Percentiles rank a stretch among this genome's conserved stretches.
Conservation (phyloP, 2,113 vertebrate species). For the Microcebus lehilahytsara region DNA sequence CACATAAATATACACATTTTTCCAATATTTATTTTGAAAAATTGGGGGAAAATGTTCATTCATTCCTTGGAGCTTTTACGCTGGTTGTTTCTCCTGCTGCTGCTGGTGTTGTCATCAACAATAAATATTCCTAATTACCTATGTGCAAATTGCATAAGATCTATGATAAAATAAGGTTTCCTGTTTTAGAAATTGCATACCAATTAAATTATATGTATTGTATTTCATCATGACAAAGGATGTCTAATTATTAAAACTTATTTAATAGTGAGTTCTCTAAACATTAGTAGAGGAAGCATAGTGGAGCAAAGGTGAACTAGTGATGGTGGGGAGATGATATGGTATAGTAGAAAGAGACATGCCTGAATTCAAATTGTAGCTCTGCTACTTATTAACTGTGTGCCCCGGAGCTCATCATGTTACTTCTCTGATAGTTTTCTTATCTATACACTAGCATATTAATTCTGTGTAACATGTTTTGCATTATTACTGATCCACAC, state of each 20-base stretch:
- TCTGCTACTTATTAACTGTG: neutral
- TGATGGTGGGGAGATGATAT: neutral
- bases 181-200: conserved; percentile 12
- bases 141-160: neutral
- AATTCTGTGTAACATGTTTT: neutral
- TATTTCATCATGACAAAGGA: neutral
- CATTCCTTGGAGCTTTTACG: neutral
- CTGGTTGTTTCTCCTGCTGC: neutral
- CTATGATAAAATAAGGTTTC: neutral
- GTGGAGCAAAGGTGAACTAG: neutral
- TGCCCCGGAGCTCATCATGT: neutral
- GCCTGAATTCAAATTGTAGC: neutral
- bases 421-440: neutral
- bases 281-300: neutral
- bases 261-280: conserved; percentile 6
- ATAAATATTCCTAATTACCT: neutral
- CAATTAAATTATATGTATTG: neutral
- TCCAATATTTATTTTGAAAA: neutral
- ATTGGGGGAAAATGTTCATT: neutral
- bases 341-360: neutral
- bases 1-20: neutral
- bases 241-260: conserved; percentile 16
- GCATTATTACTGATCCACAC: neutral
- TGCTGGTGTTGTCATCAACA: neutral
- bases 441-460: neutral